Conservation (phyloP, 2,888 invertebrate species). For the Ctenicera cuprea region DNA sequence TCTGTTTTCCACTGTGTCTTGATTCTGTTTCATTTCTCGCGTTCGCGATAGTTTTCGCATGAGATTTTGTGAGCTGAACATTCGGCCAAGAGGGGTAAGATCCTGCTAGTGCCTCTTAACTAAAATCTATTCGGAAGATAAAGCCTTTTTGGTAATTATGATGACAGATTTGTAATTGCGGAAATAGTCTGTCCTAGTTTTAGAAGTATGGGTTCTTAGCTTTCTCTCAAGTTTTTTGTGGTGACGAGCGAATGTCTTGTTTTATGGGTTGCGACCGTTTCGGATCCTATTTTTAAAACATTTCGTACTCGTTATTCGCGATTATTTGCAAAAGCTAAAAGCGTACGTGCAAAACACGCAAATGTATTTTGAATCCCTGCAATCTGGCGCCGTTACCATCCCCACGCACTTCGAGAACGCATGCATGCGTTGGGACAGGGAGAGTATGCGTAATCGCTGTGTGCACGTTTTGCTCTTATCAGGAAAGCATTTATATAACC, state of each 20-base stretch:
- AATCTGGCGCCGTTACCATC: slow-evolving; percentile 63
- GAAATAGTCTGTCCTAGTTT: slow-evolving; percentile 61
- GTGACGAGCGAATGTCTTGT: slow-evolving; percentile 38
- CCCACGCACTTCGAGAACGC: slow-evolving; percentile 64
- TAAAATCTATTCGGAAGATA: background rate
- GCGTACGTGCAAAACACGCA: slow-evolving; percentile 29
- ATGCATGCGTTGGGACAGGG: slow-evolving; percentile 61
- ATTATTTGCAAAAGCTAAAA: slow-evolving; percentile 11
- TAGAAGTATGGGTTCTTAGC: slow-evolving; percentile 55
- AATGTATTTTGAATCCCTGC: slow-evolving; percentile 59
- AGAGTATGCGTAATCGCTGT: slow-evolving; percentile 59
- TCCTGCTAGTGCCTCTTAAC: slow-evolving; percentile 63
- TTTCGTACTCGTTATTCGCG: background rate
- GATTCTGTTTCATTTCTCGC: slow-evolving; percentile 67
- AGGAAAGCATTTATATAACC: slow-evolving; percentile 5
- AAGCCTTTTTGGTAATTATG: slow-evolving; percentile 19
- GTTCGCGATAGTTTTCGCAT: slow-evolving; percentile 68
- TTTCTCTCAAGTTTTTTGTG: slow-evolving; percentile 53
- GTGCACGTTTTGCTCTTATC: slow-evolving; percentile 25
- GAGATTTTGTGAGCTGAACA: slow-evolving; percentile 66
- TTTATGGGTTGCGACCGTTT: slow-evolving; percentile 48
- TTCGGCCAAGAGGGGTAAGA: slow-evolving; percentile 67
- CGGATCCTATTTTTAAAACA: slow-evolving; percentile 25
- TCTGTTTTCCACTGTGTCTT: slow-evolving; percentile 72
- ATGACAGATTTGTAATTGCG: slow-evolving; percentile 55